These are phyloP conservation scores for Steromphala cineraria DNA, from an alignment of 2,888 invertebrate genomes.

Conservation along the genomic window DNA sequence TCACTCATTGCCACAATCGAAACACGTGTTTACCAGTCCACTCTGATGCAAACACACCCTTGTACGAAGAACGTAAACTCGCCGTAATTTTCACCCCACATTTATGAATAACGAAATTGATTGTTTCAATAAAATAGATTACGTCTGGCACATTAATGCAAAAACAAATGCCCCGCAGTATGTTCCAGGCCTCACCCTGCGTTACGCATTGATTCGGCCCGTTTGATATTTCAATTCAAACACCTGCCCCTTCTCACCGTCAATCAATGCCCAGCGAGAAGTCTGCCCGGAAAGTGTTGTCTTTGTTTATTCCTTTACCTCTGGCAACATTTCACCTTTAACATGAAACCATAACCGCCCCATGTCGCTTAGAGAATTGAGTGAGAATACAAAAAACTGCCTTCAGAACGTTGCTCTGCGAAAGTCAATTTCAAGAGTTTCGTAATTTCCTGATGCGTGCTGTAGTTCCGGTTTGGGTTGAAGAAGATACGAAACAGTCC, in stretches of 20 bases:
- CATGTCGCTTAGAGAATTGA: background rate
- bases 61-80: background rate
- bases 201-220: constrained; percentile 11
- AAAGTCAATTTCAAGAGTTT: background rate
- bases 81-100: background rate
- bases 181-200: background rate
- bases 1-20: background rate
- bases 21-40: background rate
- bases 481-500: background rate
- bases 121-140: constrained; percentile 7
- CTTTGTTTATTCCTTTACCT: background rate
- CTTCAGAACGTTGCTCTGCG: background rate
- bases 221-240: constrained; percentile 20
- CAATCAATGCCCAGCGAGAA: constrained; percentile 19
- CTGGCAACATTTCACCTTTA: background rate
- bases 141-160: constrained; percentile 20
- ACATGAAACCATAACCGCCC: background rate
- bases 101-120: constrained; percentile 12
- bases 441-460: constrained; percentile 1
- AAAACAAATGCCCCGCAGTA: constrained; percentile 16
- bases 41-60: background rate
- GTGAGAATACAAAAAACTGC: background rate
- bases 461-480: background rate
- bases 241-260: constrained; percentile 14
- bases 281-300: background rate